phyloP scores from a whole-genome alignment of 35 echinoderm and acorn worm species.

The Heliocidaris erythrogramma region DNA sequence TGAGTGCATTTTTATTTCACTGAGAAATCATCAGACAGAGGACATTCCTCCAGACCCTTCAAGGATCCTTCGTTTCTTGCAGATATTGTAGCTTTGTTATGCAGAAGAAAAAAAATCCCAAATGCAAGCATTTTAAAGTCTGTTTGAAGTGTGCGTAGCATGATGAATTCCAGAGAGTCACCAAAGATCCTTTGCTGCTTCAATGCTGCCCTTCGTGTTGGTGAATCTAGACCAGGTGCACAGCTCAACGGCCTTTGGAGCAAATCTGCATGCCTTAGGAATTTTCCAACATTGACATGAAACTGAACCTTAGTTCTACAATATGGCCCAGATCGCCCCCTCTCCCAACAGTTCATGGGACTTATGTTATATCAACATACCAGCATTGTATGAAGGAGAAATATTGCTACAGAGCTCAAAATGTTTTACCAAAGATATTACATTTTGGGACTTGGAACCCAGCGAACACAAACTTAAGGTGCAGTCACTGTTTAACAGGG shows the following conservation, averaged over 20 bases:
- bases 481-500: neutral
- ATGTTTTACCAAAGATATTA: neutral
- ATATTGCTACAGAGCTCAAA: neutral
- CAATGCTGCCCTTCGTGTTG: too few species aligned
- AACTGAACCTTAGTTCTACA: too few species aligned
- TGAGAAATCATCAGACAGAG: neutral
- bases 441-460: neutral
- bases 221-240: too few species aligned
- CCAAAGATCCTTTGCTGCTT: too few species aligned
- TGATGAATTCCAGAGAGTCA: neutral
- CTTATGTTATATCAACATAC: neutral
- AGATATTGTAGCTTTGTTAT: too few species aligned
- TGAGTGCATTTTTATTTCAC: neutral
- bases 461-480: neutral
- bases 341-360: neutral
- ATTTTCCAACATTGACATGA: too few species aligned
- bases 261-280: too few species aligned
- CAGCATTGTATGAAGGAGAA: neutral
- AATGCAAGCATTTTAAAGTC: neutral
- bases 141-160: neutral
- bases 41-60: neutral
- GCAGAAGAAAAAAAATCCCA: too few species aligned
- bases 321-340: neutral
- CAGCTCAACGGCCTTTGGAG: too few species aligned
- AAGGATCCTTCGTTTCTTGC: too few species aligned